Base-by-base conservation (phyloP, 2,113 vertebrate genomes). In the Suncus etruscus region DNA sequence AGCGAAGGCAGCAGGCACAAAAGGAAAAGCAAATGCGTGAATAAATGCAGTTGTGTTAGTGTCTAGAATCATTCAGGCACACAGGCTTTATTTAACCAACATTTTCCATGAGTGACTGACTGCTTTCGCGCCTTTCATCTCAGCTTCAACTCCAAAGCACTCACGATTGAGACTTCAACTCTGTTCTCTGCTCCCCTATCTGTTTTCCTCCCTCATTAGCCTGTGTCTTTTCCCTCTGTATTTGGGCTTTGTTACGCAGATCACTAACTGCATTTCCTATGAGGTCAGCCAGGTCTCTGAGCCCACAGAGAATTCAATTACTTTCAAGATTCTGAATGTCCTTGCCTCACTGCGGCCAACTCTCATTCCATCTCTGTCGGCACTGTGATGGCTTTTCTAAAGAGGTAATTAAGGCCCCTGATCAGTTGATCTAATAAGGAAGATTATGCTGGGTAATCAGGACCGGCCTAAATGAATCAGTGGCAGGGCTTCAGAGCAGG, bases 381-480 rank as follows among this genome's bases (percentile, higher is more conserved):
- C 68, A 27, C 0, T n/a, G 72, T 39, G 24, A 91, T 63, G 82
- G 75, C n/a, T 90, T 58, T 80, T 29, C 3, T 63, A 83, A 80
- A 95, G 83, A 87, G 78, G 27, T 79, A 87, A 84, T 90, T 93
- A 86, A 84, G 82, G 80, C 16, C 22, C 79, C 68, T 69, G 45
- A 93, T 77, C 70, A 90, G 74, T 11, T 89, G 82, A 86, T 78
- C 83, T 77, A 72, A 78, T 92, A 82, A 88, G 70, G 74, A 50
- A 86, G 65, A 45, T 81, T 78, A 84, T 68, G 78, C 74, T 77
- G 24, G 70, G 76, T 61, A 47, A 84, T 61, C 48, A 61, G 32
- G 47, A 25, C 39, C 70, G 32, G 70, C 75, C 61, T 66, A 76
- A 87, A 15, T 65, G 15, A 75, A 75, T 74, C 72, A 66, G 50